Base-by-base conservation (phyloP, 2,888 invertebrate species). In the Pocota personata region DNA sequence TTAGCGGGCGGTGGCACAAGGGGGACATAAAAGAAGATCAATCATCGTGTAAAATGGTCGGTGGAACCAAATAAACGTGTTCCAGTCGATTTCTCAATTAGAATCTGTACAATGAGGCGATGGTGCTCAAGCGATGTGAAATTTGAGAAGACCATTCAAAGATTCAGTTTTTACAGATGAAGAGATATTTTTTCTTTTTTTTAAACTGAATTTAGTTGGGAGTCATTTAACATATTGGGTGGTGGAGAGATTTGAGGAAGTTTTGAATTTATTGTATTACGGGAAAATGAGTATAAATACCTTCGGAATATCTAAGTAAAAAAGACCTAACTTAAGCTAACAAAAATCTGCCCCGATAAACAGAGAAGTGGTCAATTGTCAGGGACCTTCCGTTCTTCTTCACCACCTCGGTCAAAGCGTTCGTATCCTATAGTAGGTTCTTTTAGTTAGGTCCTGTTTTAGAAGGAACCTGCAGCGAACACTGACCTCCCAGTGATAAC, bases 11-110 rank as follows among this genome's bases (percentile, higher is more conserved):
- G 32, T 40, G 40, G 21, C 12, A 58, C 52, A 24, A 14, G 21
- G 64, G 62, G 60, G 48, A 73, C 48, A 52, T 69, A 55, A 8
- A 75, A 64, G 30, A 58, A 84, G 84, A 84, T 84, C 84, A 84
- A 84, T 84, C 84, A 84, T 76, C 71, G 84, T 84, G 84, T 84
- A 84, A 84, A 84, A 80, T 80, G 80, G 75, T 80, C 75, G 79
- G 69, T 76, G 84, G 30, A 84, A 84, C 80, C 62, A 84, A 84
- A 84, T 80, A 84, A 84, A 84, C 84, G 84, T 84, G 84, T 84
- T 84, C 71, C 69, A 71, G 55, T 80, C 75, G 80, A 84, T 84
- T 84, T 84, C 80, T 84, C 84, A 84, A 84, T 84, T 84, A 84
- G 80, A 80, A 80, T 80, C 69, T 43, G 21, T 64, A 14, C 77